Evolutionary conservation across 1,140 invertebrate genomes (phyloP).

Genomic region (Thalassaphorura encarpata): DNA sequence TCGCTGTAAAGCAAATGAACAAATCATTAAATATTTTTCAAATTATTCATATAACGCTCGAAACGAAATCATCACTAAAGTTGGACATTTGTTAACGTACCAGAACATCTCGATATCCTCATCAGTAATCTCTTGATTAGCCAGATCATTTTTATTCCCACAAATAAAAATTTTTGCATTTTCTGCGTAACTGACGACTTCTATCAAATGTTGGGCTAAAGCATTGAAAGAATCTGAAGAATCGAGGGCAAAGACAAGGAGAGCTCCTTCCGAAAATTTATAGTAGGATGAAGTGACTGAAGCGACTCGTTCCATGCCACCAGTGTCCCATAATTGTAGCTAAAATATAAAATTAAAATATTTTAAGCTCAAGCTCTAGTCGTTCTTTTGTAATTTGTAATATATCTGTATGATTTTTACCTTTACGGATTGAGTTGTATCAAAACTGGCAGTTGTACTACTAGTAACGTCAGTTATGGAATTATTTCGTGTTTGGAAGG

Average conservation of each 20-base stretch:
- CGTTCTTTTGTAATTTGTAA: not conserved
- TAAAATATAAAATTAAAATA: conserved; percentile 36
- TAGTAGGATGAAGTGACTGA: conserved; percentile 89
- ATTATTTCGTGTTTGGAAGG: conserved; percentile 46
- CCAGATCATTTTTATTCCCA: conserved; percentile 77
- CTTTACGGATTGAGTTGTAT: not conserved
- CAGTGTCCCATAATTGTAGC: conserved; percentile 87
- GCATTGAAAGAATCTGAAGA: conserved; percentile 83
- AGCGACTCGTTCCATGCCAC: conserved; percentile 82
- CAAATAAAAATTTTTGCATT: conserved; percentile 88
- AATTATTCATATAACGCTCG: not conserved
- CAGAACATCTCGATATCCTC: conserved; percentile 83
- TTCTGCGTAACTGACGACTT: conserved; percentile 80
- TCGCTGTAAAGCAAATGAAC: conserved; percentile 45
- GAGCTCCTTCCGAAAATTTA: conserved; percentile 84
- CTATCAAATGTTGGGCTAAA: conserved; percentile 77
- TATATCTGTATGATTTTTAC: not conserved
- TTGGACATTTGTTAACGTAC: conserved; percentile 40
- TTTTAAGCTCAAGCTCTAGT: not conserved
- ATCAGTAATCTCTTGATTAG: conserved; percentile 65
- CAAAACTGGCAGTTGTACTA: not conserved
- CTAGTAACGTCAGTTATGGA: too few species aligned
- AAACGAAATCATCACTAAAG: not conserved
- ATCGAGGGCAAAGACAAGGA: conserved; percentile 79
- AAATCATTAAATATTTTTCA: too few species aligned